These are phyloP conservation scores for Caiman crocodilus DNA, from an alignment of 2,797 vertebrate genomes.

Conservation along the genomic window DNA sequence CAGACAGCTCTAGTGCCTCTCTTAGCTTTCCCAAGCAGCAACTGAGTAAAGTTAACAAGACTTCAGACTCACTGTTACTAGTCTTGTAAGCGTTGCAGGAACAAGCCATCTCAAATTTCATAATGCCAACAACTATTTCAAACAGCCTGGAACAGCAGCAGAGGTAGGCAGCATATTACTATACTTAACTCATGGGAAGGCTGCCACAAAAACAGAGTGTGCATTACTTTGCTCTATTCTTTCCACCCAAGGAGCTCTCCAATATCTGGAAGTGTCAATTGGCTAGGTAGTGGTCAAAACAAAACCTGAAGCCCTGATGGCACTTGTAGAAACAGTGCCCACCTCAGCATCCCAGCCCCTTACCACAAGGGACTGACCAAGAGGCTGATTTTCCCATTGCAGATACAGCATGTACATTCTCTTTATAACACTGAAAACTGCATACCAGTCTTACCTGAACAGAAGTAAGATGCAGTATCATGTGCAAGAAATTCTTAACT, in stretches of 20 bases:
- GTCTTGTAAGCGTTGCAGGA: not conserved
- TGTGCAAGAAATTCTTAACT: not conserved
- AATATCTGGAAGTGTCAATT: slow-evolving; percentile 30
- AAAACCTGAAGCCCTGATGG: slow-evolving; percentile 9
- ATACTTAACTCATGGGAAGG: slow-evolving; percentile 28
- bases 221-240: not conserved
- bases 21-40: slow-evolving; percentile 27
- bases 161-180: not conserved
- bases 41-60: slow-evolving; percentile 34
- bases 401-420: not conserved
- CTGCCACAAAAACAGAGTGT: not conserved
- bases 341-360: not conserved
- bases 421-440: not conserved
- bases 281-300: not conserved
- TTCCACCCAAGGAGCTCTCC: slow-evolving; percentile 21
- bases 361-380: not conserved
- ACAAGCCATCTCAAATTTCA: not conserved
- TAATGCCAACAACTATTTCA: not conserved
- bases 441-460: not conserved
- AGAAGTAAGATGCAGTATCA: not conserved
- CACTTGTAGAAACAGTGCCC: slow-evolving; percentile 6
- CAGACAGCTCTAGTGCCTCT: not conserved
- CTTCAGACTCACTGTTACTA: slow-evolving; percentile 32
- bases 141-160: slow-evolving; percentile 11
- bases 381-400: not conserved